These are phyloP conservation scores for Atta colombica DNA, from an alignment of 1,140 invertebrate genomes.

Conservation along the genomic window DNA sequence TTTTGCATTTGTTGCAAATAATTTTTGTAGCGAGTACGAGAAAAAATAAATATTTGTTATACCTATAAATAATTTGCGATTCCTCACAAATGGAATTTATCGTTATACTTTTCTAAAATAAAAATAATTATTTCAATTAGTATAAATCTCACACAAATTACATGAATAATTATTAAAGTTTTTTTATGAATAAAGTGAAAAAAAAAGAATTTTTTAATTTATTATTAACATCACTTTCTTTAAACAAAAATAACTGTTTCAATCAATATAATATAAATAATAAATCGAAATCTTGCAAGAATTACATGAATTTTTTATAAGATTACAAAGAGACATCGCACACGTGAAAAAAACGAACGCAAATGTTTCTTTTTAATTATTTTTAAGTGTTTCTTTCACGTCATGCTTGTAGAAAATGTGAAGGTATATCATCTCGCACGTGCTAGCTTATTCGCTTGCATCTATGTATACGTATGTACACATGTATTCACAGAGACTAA, in stretches of 20 bases:
- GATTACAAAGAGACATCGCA: neutral
- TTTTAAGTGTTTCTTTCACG: neutral
- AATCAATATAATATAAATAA: neutral
- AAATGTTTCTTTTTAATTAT: neutral
- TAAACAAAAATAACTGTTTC: neutral
- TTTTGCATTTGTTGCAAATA: too few relatives aligned
- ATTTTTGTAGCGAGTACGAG: too few relatives aligned
- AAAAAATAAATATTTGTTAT: too few relatives aligned
- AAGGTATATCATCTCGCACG: constrained; percentile 13
- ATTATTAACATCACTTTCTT: neutral
- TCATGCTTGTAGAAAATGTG: neutral
- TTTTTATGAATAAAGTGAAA: neutral
- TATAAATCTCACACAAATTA: too few relatives aligned
- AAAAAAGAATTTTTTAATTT: neutral
- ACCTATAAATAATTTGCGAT: too few relatives aligned
- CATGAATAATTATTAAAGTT: neutral
- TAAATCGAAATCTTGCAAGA: neutral
- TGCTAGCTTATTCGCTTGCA: constrained; percentile 10
- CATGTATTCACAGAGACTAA: neutral
- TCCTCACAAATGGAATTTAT: too few relatives aligned
- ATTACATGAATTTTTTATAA: neutral
- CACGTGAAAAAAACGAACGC: neutral
- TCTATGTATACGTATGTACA: neutral
- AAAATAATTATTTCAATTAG: too few relatives aligned
- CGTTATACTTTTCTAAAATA: too few relatives aligned